phyloP scores from a whole-genome alignment of 2,888 invertebrate genomes.

The Cabera pusaria region DNA sequence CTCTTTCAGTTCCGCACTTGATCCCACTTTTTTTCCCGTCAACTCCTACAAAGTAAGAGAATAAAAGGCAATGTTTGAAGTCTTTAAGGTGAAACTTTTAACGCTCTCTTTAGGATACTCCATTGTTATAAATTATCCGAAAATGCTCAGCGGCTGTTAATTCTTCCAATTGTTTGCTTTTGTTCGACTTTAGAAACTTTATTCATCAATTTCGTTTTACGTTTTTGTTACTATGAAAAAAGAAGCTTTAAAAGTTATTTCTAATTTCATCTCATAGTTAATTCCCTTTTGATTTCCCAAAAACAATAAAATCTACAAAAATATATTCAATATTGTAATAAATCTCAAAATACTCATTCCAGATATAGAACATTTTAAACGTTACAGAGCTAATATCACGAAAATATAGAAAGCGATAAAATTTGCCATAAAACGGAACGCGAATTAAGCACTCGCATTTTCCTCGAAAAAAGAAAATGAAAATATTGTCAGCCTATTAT shows the following conservation, averaged over 20 bases:
- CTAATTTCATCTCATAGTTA: no score
- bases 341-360: no score
- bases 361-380: slow-evolving; percentile 2
- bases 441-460: slow-evolving; percentile 17
- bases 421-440: slow-evolving; percentile 19
- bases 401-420: slow-evolving; percentile 21
- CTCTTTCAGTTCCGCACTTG: slow-evolving; percentile 58
- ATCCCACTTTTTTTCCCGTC: slow-evolving; percentile 47
- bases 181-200: slow-evolving; percentile 6
- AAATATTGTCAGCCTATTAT: slow-evolving; percentile 28
- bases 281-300: no score
- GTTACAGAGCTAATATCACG: slow-evolving; percentile 19
- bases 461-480: slow-evolving; percentile 17
- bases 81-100: slow-evolving; percentile 50
- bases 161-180: slow-evolving; percentile 30
- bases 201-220: no score
- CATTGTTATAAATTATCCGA: slow-evolving; percentile 38
- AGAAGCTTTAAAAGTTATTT: no score
- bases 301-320: no score
- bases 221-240: no score
- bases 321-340: no score
- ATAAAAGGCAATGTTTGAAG: slow-evolving; percentile 56
- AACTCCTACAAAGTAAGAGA: slow-evolving; percentile 61
- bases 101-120: slow-evolving; percentile 37
- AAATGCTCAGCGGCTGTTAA: slow-evolving; percentile 29